Base-by-base conservation (phyloP, 2,113 vertebrate genomes). In the Spizaetus ornatus region DNA sequence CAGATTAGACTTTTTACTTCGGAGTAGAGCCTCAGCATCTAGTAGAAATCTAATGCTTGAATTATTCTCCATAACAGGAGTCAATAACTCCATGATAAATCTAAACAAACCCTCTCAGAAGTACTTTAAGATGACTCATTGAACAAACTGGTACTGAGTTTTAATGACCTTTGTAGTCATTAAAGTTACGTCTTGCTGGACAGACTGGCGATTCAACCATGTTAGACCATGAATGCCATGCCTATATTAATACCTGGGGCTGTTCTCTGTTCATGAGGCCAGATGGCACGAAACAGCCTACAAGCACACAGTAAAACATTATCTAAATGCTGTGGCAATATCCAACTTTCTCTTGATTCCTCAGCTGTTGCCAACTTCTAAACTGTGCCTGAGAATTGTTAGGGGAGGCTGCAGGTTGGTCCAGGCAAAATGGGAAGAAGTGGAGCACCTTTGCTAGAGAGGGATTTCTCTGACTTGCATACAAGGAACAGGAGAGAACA, bases 291-390 rank as follows among this genome's bases (percentile, higher is more conserved):
- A 25, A 94, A 40, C 40, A 77, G 53, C 23, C 67, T 50, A 32
- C 13, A 56, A 8, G 5, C 1, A 14, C 10, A 34, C 26, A 43
- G 6, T 31, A 72, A 90, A 88, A 72, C 18, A 77, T 50, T 20
- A 40, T 29, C 53, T 43, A 36, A 76, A 58, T 27, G 11, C 34
- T 63, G 8, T 31, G 29, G 22, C 9, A 87, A 67, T 23, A 79
- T 43, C 52, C 84, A 67, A 10, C 5, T 36, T 71, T 61, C 34
- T 71, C 36, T 63, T 0, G 0, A 4, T 52, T 61, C 31, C 23
- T 72, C 53, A 62, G 16, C 40, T 85, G 66, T 61, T 79, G 23
- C 5, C 21, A 55, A 2, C 10, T 69, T 76, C 62, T 72, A 40
- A 72, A 50, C 34, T 65, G 29, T 17, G 18, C 23, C 66, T 88